phyloP scores from a whole-genome alignment of 53 echinoderm and acorn worm species.

The Echinarachnius parma region DNA sequence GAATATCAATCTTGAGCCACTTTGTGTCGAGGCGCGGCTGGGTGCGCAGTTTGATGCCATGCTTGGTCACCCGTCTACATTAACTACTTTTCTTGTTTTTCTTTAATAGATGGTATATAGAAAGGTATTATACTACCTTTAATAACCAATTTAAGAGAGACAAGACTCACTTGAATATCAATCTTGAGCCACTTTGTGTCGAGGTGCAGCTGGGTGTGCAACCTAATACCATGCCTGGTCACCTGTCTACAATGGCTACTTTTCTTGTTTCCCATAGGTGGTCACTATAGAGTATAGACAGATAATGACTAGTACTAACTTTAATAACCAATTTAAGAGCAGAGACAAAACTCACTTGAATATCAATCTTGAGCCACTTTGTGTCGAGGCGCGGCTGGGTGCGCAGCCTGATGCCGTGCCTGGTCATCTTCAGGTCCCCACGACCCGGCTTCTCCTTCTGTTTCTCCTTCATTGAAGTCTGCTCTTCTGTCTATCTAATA shows the following conservation, averaged over 20 bases:
- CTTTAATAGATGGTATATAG: no score
- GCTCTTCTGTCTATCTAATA: no score
- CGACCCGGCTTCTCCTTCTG: constrained; percentile 42
- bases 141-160: no score
- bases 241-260: no score
- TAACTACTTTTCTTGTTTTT: no score
- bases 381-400: constrained; percentile 75
- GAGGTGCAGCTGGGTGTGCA: constrained; percentile 65
- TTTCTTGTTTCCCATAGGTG: no score
- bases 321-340: no score
- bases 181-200: constrained; percentile 88
- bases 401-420: constrained; percentile 47
- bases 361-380: constrained; percentile 82
- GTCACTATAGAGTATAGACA: no score
- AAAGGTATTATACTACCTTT: no score
- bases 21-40: constrained; percentile 78
- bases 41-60: constrained; percentile 53
- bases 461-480: constrained; percentile 52
- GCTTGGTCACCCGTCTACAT: no score
- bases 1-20: constrained; percentile 81
- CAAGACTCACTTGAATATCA: constrained; percentile 72
- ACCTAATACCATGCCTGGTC: constrained; percentile 36
- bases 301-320: no score
- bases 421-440: constrained; percentile 38
- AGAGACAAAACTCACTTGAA: constrained; percentile 65